phyloP scores from a whole-genome alignment of 1,140 invertebrate species.

The Calosoma granatense region DNA sequence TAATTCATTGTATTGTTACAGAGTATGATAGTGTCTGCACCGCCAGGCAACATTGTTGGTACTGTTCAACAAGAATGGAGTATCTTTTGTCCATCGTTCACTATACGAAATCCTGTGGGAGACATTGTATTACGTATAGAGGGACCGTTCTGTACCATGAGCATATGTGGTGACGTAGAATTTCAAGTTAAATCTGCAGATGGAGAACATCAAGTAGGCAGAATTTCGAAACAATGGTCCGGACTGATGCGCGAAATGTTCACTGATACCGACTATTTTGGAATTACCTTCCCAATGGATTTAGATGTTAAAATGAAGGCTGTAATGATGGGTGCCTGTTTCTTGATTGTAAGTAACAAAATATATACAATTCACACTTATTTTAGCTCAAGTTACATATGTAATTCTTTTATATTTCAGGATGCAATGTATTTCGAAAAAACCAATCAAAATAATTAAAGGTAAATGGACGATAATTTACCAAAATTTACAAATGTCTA shows the following conservation, averaged over 20 bases:
- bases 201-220: constrained; percentile 40
- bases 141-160: constrained; percentile 73
- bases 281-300: constrained; percentile 48
- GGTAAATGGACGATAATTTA: no score
- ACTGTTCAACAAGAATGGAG: constrained; percentile 79
- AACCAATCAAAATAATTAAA: constrained; percentile 4
- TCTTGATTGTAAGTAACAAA: constrained; percentile 31
- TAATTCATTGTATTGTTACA: constrained; percentile 21
- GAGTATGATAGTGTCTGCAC: constrained; percentile 59
- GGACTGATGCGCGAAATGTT: constrained; percentile 46
- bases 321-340: constrained; percentile 41
- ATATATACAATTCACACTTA: background rate
- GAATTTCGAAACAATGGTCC: constrained; percentile 48
- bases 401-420: constrained; percentile 20
- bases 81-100: constrained; percentile 64
- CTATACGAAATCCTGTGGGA: constrained; percentile 65
- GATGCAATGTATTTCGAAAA: constrained; percentile 32
- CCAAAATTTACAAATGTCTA: no score
- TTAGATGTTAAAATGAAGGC: constrained; percentile 50
- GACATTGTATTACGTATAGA: constrained; percentile 71
- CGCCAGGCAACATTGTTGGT: constrained; percentile 63
- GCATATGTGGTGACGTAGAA: constrained; percentile 70
- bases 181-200: constrained; percentile 48
- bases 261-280: constrained; percentile 52
- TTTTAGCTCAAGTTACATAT: background rate